Base-by-base conservation (phyloP, 2,797 vertebrate species). In the Sciurus carolinensis region DNA sequence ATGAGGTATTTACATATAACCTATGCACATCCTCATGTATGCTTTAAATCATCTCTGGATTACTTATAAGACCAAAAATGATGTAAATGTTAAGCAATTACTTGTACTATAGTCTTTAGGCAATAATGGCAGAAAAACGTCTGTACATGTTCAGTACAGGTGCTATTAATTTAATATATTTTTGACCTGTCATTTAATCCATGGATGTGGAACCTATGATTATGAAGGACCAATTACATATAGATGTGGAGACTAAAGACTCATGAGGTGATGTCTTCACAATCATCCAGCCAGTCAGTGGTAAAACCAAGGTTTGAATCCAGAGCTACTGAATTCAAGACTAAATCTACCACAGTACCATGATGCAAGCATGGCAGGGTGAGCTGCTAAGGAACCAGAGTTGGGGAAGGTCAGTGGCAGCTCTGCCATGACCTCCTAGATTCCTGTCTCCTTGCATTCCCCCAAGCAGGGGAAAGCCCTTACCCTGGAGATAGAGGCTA, bases 261-360 rank as follows among this genome's bases (percentile, higher is more conserved):
- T 66, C 87, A 20, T 62, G 57, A 77, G 17, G 52, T 44, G 7
- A 91, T 75, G 76, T 79, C 28, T 72, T 93, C 11, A 67, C 4
- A 33, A 57, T 52, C 73, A 66, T 69, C 88, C 4, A 88, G 85
- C 36, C 92, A 67, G 47, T 91, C 66, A 89, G 26, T 81, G 54
- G 8, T 81, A 82, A 96, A 95, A 30, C 15, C 44, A 90, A 76
- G 64, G 87, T 94, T 94, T 13, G 30, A 80, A 95, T 33, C 67
- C 30, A 81, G 72, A 90, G 30, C 84, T 80, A 79, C 8, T 79
- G 72, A 95, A 79, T 91, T 94, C 26, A 95, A 72, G 52, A 91
- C 66, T 57, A 90, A 89, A 15, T 89, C 22, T 85, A 72, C 33
- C 47, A 39, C 1, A 57, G 33, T 30, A 73, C 50, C 7, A 47